Percentiles rank a stretch among this genome's conserved stretches.
These are phyloP conservation scores for Hypolimnas misippus DNA, from an alignment of 2,888 invertebrate species.

Conservation along the genomic window DNA sequence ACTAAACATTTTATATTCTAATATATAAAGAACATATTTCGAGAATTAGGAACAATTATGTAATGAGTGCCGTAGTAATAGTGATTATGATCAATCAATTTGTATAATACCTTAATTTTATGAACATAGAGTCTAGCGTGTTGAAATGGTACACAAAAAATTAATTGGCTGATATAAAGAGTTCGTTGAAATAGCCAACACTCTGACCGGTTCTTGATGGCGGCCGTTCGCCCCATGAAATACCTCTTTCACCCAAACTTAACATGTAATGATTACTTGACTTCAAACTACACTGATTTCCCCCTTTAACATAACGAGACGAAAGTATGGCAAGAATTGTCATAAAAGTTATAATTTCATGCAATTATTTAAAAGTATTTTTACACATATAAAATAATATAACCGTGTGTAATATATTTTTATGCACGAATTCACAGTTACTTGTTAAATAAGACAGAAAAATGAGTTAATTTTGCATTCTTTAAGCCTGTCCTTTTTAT, in stretches of 20 bases:
- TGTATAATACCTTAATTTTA: background rate
- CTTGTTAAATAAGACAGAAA: no score
- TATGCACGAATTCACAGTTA: no score
- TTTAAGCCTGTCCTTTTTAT: no score
- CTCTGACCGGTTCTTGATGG: slow-evolving; percentile 47
- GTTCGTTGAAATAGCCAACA: slow-evolving; percentile 43
- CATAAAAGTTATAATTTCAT: background rate
- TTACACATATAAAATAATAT: background rate
- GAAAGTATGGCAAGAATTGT: background rate
- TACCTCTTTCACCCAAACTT: slow-evolving; percentile 38
- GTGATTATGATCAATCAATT: background rate
- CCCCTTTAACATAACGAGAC: background rate
- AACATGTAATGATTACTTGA: slow-evolving; percentile 17
- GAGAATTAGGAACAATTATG: background rate
- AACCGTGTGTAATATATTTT: no score
- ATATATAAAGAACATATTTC: background rate
- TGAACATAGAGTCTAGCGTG: background rate
- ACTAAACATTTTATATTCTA: no score
- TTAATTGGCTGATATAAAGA: slow-evolving; percentile 27
- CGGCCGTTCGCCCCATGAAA: slow-evolving; percentile 42
- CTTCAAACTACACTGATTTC: background rate
- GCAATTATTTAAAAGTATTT: background rate
- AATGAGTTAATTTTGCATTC: no score
- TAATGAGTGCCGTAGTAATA: background rate
- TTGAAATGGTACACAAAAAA: slow-evolving; percentile 14